These are phyloP conservation scores for Parazoanthus atlanticus DNA, from an alignment of 92 coral and sea anemone species.

Conservation along the genomic window DNA sequence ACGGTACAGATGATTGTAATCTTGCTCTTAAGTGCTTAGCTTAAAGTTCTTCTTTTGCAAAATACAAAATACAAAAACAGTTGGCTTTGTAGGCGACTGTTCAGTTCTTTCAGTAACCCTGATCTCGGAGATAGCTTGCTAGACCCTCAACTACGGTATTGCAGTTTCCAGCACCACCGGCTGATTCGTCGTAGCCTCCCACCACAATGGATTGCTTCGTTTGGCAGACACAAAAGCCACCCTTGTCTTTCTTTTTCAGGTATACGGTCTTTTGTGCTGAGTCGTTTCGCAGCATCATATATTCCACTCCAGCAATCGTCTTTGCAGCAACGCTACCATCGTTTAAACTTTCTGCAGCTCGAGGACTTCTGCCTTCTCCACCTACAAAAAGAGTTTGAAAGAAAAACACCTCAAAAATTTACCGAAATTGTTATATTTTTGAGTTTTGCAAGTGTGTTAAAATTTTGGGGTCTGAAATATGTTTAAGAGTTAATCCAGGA, in stretches of 20 bases:
- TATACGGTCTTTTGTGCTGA: conserved; percentile 62
- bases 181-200: conserved; percentile 81
- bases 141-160: conserved; percentile 72
- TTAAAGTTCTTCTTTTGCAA: neutral
- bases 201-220: conserved; percentile 73
- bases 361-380: conserved; percentile 61
- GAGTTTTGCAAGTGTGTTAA: too few relatives aligned
- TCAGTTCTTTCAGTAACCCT: conserved; percentile 52
- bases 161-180: conserved; percentile 88
- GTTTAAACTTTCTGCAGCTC: conserved; percentile 77
- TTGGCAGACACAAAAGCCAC: conserved; percentile 74
- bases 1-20: neutral
- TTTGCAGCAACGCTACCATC: conserved; percentile 78
- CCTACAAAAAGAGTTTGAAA: conserved; percentile 38
- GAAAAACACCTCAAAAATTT: neutral
- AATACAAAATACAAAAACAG: neutral
- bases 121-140: conserved; percentile 67
- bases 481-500: too few relatives aligned
- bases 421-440: neutral
- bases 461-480: too few relatives aligned
- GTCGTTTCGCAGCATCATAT: conserved; percentile 89
- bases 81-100: neutral
- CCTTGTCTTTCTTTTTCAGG: conserved; percentile 76
- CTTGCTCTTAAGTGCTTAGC: neutral
- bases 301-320: conserved; percentile 64